Evolutionary conservation across 2,797 vertebrate species (phyloP).

Genomic region (Coendou prehensilis): DNA sequence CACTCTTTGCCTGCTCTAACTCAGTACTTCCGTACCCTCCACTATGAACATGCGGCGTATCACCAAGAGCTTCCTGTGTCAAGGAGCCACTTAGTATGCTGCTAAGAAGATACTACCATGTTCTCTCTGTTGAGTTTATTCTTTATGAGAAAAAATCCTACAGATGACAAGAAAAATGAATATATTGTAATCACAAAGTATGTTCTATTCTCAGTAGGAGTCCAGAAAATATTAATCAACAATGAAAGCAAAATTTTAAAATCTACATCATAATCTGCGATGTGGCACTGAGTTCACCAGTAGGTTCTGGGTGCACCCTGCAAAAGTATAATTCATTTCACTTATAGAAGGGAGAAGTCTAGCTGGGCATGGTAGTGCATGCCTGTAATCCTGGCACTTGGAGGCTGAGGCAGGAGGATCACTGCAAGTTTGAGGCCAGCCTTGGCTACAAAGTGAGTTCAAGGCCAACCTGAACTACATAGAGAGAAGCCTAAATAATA

Average conservation of each 20-base stretch:
- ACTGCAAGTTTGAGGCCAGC: neutral
- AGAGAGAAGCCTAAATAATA: neutral
- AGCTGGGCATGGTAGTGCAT: neutral
- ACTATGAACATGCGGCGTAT: neutral
- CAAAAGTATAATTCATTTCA: neutral
- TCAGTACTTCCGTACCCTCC: neutral
- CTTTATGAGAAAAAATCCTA: conserved; percentile 44
- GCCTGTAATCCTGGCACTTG: neutral
- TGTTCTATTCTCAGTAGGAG: neutral
- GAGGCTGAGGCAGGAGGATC: too few relatives aligned
- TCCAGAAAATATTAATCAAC: neutral
- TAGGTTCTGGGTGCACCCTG: neutral
- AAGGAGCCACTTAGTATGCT: neutral
- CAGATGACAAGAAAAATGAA: neutral
- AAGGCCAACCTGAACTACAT: neutral
- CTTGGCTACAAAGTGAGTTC: neutral
- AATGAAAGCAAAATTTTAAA: conserved; percentile 32
- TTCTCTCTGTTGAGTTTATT: conserved; percentile 37
- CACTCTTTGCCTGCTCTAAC: conserved; percentile 24
- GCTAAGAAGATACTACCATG: conserved; percentile 26
- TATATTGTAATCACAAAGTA: neutral
- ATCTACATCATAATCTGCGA: neutral
- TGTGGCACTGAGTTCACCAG: neutral
- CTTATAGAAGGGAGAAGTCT: neutral
- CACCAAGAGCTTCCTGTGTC: neutral